phyloP scores from a whole-genome alignment of 2,113 vertebrate species.

The Cairina moschata region DNA sequence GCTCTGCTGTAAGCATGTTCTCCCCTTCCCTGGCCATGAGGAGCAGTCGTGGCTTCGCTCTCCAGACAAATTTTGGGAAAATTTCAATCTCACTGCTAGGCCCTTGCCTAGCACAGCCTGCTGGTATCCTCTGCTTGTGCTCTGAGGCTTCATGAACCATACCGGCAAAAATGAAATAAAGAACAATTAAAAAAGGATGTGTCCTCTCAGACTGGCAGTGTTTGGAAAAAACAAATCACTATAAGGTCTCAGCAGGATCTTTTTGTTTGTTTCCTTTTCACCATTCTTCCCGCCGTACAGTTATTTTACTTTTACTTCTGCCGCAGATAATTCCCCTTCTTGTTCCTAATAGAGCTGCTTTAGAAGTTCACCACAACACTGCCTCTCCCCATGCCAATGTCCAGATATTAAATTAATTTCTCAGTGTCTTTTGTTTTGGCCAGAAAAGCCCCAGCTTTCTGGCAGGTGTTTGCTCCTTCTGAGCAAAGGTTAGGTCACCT shows the following conservation, averaged over 20 bases:
- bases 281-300: not conserved
- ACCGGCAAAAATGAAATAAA: not conserved
- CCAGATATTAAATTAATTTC: not conserved
- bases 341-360: not conserved
- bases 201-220: not conserved
- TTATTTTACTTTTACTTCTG: not conserved
- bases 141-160: not conserved
- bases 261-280: not conserved
- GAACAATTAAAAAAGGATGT: not conserved
- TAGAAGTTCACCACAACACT: not conserved
- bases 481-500: conserved; percentile 38
- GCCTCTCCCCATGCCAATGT: not conserved
- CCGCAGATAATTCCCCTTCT: not conserved
- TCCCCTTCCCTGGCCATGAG: not conserved
- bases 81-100: not conserved
- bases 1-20: not conserved
- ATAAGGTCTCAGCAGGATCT: not conserved
- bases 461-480: conserved; percentile 4
- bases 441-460: not conserved
- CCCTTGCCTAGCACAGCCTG: not conserved
- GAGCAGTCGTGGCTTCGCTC: not conserved
- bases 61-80: not conserved
- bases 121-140: not conserved
- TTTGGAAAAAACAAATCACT: not conserved
- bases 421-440: not conserved